Evolutionary conservation across 2,797 vertebrate genomes (phyloP), one percentile per base, ranked within the genome.

Genomic region (Limosa lapponica): DNA sequence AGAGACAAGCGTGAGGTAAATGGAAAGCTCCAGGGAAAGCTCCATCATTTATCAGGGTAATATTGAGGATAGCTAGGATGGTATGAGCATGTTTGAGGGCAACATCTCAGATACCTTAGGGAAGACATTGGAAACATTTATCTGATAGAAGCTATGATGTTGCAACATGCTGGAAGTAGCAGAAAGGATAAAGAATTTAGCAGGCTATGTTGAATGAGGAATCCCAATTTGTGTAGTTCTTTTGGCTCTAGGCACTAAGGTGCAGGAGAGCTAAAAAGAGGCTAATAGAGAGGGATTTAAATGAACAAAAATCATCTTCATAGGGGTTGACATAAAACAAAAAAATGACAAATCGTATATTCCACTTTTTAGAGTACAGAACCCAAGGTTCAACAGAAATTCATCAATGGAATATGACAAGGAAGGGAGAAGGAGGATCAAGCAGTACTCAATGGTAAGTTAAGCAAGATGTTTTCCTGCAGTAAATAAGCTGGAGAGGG

Each of bases 401-500:
- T 41, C 5, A 8, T 27, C 13, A 25, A 27, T 51, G 25, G 25
- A 25, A 51, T 51, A 51, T 27, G 25, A 51, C 6, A 25, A 16
- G 8, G 2, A 51, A 51, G 6, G 6, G 7, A 37, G 4, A 36
- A 37, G 16, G 25, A 49, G 7, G 8, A n/a, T n/a, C 13, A 62
- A 34, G 1, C 7, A 27, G 4, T 17, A 43, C 3, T 10, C 13
- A 3, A 46, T 7, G 23, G 8, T 58, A 4, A 39, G 11, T 17
- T 34, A 3, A 14, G 14, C 1, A 28, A 23, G 3, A 13, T 1
- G 1, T 23, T 14, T 28, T 23, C 30, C 4, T 9, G 8, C 51
- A 41, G 3, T 2, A 5, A 69, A 23, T 27, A 9, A 4, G 4
- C 4, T 8, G 1, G 4, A 61, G 4, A 7, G 1, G 9, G 1